Evolutionary conservation across 2,113 vertebrate species (phyloP), one percentile per base, ranked within the genome.

Genomic region (Pantherophis guttatus): DNA sequence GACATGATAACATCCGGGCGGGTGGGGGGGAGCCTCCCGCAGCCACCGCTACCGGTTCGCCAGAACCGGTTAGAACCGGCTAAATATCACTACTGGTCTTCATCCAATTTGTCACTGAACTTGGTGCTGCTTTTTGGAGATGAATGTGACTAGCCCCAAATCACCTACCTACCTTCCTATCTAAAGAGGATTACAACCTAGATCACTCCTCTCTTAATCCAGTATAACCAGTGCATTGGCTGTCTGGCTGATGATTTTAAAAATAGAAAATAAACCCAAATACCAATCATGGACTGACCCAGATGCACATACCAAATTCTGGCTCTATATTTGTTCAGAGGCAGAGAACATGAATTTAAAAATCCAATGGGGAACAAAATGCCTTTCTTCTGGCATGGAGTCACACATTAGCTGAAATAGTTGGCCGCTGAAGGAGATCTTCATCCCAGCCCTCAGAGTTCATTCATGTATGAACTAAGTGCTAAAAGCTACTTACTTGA

Each of bases 341-440:
- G 62, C 29, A n/a, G 5, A 65, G 75, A 21, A 44, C 8, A 21
- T 44, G 33, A 44, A 81, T 81, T 62, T 21, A 81, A 21, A 81
- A 81, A 81, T 81, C 75, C 75, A 81, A 21, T 44, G 75, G 33
- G 3, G 33, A 33, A 39, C 70, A 39, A 81, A 75, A 44, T 17
- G 5, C 23, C 44, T 87, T 50, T 93, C 44, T 48, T 50, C 88
- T 86, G 88, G 39, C 93, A 94, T 93, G 70, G 91, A 92, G 33
- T 94, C 88, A 54, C 93, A 70, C 92, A 91, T 94, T 89, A 93
- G 94, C 90, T 96, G 94, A 93, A 93, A 96, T 91, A 48, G 81
- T 94, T 86, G 95, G 8, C 39, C 13, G 29, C 88, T 52, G 55
- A n/a, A 54, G 58, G 53, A 58, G 85, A 70, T 70, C 88, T 44